Conservation (phyloP, 1,140 invertebrate genomes). For the Lucilia sericata region DNA sequence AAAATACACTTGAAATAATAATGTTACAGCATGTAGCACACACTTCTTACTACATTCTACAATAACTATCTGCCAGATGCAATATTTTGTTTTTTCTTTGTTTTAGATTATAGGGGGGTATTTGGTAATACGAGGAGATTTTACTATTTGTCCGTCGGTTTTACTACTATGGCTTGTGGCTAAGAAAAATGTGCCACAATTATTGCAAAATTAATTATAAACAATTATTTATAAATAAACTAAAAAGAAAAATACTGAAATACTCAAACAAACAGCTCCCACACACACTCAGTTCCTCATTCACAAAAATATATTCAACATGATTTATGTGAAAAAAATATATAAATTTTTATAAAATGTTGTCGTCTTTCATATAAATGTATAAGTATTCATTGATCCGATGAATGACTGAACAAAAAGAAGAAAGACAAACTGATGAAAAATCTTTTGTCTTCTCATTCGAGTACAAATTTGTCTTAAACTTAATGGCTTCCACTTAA, state of each 20-base stretch:
- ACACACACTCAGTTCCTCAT: background rate
- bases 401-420: background rate
- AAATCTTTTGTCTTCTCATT: background rate
- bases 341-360: background rate
- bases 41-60: too few relatives aligned
- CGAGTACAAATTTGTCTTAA: background rate
- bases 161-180: too few relatives aligned
- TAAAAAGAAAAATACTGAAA: background rate
- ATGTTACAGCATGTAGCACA: too few relatives aligned
- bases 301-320: background rate
- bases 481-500: constrained; percentile 2
- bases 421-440: background rate
- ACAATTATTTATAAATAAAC: background rate
- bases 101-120: too few relatives aligned
- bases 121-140: too few relatives aligned
- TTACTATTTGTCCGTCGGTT: too few relatives aligned
- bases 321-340: background rate
- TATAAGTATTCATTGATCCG: background rate
- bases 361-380: background rate
- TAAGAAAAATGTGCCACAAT: background rate
- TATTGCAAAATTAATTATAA: constrained; percentile 8
- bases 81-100: too few relatives aligned
- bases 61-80: too few relatives aligned
- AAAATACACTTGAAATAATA: too few relatives aligned
- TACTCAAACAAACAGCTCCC: background rate